These are phyloP conservation scores for Ichneumon xanthorius DNA, from an alignment of 2,888 invertebrate genomes.

Conservation along the genomic window DNA sequence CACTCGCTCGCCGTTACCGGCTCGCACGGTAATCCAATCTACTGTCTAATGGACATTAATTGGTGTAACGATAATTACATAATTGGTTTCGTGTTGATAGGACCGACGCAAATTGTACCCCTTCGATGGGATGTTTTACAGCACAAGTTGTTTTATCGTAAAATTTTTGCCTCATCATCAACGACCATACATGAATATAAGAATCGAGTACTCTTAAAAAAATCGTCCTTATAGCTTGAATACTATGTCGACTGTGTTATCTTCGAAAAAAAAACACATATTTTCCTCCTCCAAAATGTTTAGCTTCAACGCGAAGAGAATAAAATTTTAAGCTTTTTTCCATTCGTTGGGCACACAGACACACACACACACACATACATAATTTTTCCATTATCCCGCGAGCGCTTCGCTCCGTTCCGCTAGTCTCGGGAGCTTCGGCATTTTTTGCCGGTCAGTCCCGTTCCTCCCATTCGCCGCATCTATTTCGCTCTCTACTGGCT, in stretches of 20 bases:
- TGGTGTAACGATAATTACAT: slow-evolving; percentile 29
- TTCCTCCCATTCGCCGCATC: slow-evolving; percentile 7
- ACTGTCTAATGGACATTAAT: slow-evolving; percentile 27
- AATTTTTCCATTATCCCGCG: slow-evolving; percentile 28
- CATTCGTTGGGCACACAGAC: background rate
- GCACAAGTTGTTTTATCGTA: background rate
- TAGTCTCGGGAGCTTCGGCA: slow-evolving; percentile 3
- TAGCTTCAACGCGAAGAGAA: slow-evolving; percentile 1
- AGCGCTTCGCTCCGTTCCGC: slow-evolving; percentile 3
- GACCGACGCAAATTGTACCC: background rate
- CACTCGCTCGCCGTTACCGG: background rate
- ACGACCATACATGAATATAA: too few species aligned
- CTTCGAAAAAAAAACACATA: background rate
- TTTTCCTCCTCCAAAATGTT: background rate
- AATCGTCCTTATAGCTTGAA: background rate
- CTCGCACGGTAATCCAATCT: slow-evolving; percentile 23
- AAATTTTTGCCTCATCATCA: background rate
- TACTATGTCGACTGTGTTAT: background rate
- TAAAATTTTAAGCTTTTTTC: slow-evolving; percentile 6
- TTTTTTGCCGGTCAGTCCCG: slow-evolving; percentile 21
- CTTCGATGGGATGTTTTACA: slow-evolving; percentile 29
- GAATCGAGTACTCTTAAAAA: too few species aligned
- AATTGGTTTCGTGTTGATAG: slow-evolving; percentile 31
- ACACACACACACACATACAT: slow-evolving; percentile 5
- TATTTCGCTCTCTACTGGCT: slow-evolving; percentile 13